These are phyloP conservation scores for Drosophila borborema DNA, from an alignment of 2,888 invertebrate species.

Conservation along the genomic window DNA sequence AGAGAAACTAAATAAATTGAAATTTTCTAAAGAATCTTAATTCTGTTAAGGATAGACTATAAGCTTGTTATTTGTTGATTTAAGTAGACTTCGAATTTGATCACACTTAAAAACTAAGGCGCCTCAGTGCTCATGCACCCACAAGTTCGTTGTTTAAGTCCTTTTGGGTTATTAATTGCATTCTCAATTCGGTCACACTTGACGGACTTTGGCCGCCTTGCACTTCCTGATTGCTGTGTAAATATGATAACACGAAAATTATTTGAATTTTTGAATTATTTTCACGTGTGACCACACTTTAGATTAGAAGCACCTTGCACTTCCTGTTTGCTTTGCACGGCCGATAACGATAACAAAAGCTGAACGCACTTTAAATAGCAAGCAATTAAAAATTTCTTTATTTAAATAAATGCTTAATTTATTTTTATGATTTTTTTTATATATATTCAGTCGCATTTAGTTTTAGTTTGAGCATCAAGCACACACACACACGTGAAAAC, in stretches of 20 bases:
- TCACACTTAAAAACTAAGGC: not conserved
- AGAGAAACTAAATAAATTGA: not conserved
- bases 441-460: slow-evolving; percentile 71
- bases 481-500: not conserved
- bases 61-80: not conserved
- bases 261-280: not conserved
- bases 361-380: not conserved
- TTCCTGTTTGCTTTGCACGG: slow-evolving; percentile 32
- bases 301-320: not conserved
- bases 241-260: not conserved
- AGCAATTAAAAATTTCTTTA: slow-evolving; percentile 7
- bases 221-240: not conserved
- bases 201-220: not conserved
- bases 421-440: slow-evolving; percentile 53
- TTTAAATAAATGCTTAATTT: slow-evolving; percentile 11
- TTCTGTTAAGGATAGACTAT: not conserved
- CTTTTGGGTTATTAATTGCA: not conserved
- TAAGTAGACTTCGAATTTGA: not conserved
- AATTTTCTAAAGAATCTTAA: too few species aligned
- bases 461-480: slow-evolving; percentile 57
- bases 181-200: not conserved
- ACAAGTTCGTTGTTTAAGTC: not conserved
- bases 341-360: slow-evolving; percentile 2
- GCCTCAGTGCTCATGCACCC: not conserved
- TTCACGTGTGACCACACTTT: slow-evolving; percentile 17